Base-by-base conservation (phyloP, 2,797 vertebrate species). In the Peromyscus eremicus region DNA sequence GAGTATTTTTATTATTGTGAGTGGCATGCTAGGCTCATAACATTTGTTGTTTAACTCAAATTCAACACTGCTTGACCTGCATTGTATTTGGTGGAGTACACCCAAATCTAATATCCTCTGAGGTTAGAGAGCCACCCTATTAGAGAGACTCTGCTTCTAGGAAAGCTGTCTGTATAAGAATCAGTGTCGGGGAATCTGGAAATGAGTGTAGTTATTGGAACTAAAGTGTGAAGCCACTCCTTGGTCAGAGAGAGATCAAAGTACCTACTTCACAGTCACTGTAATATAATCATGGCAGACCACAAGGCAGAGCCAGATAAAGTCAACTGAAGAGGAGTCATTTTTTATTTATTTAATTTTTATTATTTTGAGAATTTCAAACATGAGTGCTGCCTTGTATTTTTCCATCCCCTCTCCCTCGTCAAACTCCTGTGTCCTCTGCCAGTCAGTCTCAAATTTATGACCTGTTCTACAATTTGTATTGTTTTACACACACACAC, bases 21-120 rank as follows among this genome's bases (percentile, higher is more conserved):
- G 32, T 55, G 52, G 11, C 52, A 77, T 80, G 73, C 21, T 46
- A 34, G 43, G 76, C 32, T 76, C 57, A 76, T 68, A 75, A 60
- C 70, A 88, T 91, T 82, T 90, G 34, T 55, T 95, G 14, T 86
- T 82, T 94, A 57, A 62, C 13, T 83, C 9, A 95, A 96, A 90
- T 90, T 82, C 43, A 40, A 57, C 88, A 80, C 9, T 81, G 37
- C 7, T 49, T 89, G 29, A 76, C 66, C 29, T 40, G 0, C n/a
- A 88, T 80, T 96, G 68, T 92, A 37, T 88, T 75, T 60, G 66
- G 14, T 27, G 96, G n/a, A 91, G 1, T 57, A 86, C 13, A 96
- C 5, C 11, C 73, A 62, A 93, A 79, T 82, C 23, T 19, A 76
- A 57, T 62, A 52, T 79, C 68, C n/a, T 82, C 25, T 79, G 55